phyloP scores from a whole-genome alignment of 2,888 invertebrate genomes.

The Oligia strigilis region DNA sequence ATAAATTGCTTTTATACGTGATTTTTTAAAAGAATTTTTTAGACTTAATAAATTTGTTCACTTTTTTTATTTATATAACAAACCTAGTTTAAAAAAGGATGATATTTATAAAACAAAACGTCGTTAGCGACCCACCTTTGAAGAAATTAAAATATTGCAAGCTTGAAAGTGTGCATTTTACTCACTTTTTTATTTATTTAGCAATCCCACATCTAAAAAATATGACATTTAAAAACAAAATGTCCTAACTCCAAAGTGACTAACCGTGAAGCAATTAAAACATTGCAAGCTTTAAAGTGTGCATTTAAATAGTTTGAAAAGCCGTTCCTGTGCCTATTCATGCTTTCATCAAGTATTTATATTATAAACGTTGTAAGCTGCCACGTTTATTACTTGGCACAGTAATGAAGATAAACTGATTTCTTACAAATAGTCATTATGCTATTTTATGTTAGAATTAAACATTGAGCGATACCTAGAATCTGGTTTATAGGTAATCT shows the following conservation, averaged over 20 bases:
- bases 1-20: no score
- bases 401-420: conserved; percentile 24
- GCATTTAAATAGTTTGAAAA: conserved; percentile 27
- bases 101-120: neutral
- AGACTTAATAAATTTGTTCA: neutral
- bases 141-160: conserved; percentile 25
- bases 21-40: neutral
- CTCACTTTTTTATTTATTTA: neutral
- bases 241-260: neutral
- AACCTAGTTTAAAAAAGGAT: neutral
- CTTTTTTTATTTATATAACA: neutral
- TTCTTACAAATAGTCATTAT: conserved; percentile 16
- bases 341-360: conserved; percentile 22
- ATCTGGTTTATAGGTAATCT: neutral
- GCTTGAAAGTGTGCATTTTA: conserved; percentile 24
- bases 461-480: neutral
- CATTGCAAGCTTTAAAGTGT: conserved; percentile 24
- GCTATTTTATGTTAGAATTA: conserved; percentile 25
- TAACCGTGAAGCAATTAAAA: conserved; percentile 20
- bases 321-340: conserved; percentile 19
- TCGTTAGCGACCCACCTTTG: neutral
- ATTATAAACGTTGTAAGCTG: conserved; percentile 22
- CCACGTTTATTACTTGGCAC: conserved; percentile 56
- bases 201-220: neutral
- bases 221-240: neutral